Base-by-base conservation (phyloP, 2,888 invertebrate genomes). In the Hirtodrosophila histrioides region DNA sequence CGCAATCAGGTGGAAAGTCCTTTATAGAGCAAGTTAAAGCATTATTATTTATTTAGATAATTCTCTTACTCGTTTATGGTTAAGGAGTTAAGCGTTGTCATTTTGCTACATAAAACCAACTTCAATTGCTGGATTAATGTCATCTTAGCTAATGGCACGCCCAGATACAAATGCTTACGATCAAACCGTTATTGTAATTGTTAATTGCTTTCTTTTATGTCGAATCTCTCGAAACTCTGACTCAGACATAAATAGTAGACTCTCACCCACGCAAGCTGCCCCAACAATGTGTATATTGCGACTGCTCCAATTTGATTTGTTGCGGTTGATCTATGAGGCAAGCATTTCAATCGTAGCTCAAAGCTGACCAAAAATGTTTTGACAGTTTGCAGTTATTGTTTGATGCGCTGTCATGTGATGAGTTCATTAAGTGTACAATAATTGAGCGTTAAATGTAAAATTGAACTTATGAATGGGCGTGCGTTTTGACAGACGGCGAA, bases 371-470 rank as follows among this genome's bases (percentile, higher is more conserved):
- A 78, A 82, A 77, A 69, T 86, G 67, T 83, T 85, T 83, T 83
- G 85, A 88, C 88, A 89, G 84, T 89, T 89, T 88, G 85, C 86
- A 82, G 88, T 87, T 88, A 78, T 88, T 77, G 78, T 78, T 84
- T 88, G 88, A 83, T 88, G 78, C 57, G 78, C 85, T 89, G 86
- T 86, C 87, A 73, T 83, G 88, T 88, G 89, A 90, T 88, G 89
- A 89, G 85, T 89, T 89, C 83, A 89, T 89, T 89, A 89, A 79
- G 84, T 74, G 73, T 71, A 74, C 82, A 83, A 81, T 86, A 87
- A 88, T 87, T 88, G 83, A 88, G 88, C 86, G 64, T 76, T 86
- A 88, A 86, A 88, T 70, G 86, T 75, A 60, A 51, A 60, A 49
- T 17, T 17, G 17, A 67, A 60, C 63, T 46, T 67, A 75, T 81